Evolutionary conservation across 2,888 invertebrate genomes (phyloP).

Genomic region (Lasioglossum morio): DNA sequence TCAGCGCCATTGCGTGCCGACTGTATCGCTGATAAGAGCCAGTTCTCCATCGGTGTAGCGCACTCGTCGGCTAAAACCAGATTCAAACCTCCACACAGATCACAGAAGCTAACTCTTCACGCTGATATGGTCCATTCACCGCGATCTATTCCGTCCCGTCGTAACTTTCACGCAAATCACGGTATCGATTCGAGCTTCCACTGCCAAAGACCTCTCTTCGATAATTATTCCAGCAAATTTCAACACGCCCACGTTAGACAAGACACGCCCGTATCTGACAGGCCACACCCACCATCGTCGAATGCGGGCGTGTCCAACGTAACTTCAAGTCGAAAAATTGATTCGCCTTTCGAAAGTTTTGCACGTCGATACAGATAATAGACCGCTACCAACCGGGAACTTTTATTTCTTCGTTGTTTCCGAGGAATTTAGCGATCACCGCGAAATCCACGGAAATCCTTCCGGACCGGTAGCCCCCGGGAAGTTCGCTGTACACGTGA

Average conservation of each 20-base stretch:
- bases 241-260: neutral
- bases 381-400: neutral
- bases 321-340: neutral
- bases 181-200: neutral
- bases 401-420: neutral
- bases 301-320: neutral
- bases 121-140: neutral
- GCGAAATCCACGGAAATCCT: neutral
- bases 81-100: neutral
- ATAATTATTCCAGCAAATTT: neutral
- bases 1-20: constrained; percentile 40
- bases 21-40: constrained; percentile 39
- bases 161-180: neutral
- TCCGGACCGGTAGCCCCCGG: neutral
- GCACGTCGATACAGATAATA: neutral
- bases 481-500: neutral
- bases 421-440: neutral
- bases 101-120: neutral
- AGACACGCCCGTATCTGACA: neutral
- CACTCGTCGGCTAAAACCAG: neutral
- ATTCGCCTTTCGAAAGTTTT: neutral
- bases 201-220: neutral
- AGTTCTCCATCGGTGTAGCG: constrained; percentile 16
- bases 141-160: neutral
- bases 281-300: neutral